Evolutionary conservation across 2,888 invertebrate genomes (phyloP).

Genomic region (Meiosimyza decipiens): DNA sequence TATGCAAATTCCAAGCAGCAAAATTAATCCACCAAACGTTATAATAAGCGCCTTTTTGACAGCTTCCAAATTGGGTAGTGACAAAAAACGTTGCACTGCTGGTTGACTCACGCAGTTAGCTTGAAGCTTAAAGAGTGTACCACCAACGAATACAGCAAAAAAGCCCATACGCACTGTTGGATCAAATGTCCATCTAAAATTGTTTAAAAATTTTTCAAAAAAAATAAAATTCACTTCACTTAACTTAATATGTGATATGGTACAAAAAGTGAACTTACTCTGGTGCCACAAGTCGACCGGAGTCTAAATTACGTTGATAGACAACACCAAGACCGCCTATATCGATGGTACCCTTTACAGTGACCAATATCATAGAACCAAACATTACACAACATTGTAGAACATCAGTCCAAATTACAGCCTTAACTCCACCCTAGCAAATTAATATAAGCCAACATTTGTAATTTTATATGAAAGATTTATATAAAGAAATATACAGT

Average conservation of each 20-base stretch:
- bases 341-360: constrained; percentile 78
- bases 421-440: constrained; percentile 78
- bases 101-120: constrained; percentile 81
- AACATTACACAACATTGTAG: constrained; percentile 81
- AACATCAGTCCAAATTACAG: constrained; percentile 85
- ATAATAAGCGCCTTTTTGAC: constrained; percentile 76
- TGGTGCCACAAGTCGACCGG: constrained; percentile 76
- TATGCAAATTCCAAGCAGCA: constrained; percentile 73
- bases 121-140: constrained; percentile 79
- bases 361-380: constrained; percentile 76
- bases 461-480: too few species aligned
- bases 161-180: constrained; percentile 82
- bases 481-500: too few species aligned
- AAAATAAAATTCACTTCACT: too few species aligned
- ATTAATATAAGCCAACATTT: background rate
- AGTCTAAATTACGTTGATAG: constrained; percentile 74
- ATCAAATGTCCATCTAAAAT: constrained; percentile 77
- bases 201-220: too few species aligned
- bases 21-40: constrained; percentile 73
- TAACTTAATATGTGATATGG: too few species aligned
- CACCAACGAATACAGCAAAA: constrained; percentile 80
- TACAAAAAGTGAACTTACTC: constrained; percentile 68
- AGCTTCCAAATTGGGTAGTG: constrained; percentile 75
- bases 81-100: constrained; percentile 84
- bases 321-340: constrained; percentile 76